Evolutionary conservation across 2,797 vertebrate genomes (phyloP), one percentile per base, ranked within the genome.

Genomic region (Danio jaintianensis): DNA sequence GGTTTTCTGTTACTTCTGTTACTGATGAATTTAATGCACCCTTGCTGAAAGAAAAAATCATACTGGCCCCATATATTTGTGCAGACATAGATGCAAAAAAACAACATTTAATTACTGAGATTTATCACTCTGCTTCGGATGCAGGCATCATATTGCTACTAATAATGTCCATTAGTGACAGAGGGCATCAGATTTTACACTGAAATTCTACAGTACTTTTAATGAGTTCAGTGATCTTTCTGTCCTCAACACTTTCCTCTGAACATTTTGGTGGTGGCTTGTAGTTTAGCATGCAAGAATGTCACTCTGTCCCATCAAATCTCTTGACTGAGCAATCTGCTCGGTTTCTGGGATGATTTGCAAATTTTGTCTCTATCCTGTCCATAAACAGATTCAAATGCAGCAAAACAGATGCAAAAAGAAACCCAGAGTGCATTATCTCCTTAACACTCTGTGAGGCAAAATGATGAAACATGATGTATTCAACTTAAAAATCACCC

Each of bases 381-480:
- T 67, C 13, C 52, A 76, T 43, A 68, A 77, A 77, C 42, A 20
- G 75, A 20, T 58, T 78, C 22, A 58, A 68, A 38, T 59, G 64
- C 42, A 78, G 53, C 11, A 68, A 58, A 40, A 38, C 22, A 48
- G 22, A 68, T 50, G 22, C 40, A 36, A 42, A 43, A 77, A 12
- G 47, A 47, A 48, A 16, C 4, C 52, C 7, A 56, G 52, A 68
- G 64, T 78, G 10, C 68, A 68, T 78, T 59, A 68, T 66, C 52
- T 48, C 6, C 29, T 78, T 68, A 78, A 63, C 64, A 59, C 13
- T 48, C 16, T 5, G 43, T 40, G 43, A 38, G 43, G 52, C 42
- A 58, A 67, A 78, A 78, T 59, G 42, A 78, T 68, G 53, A 68
- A 78, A 68, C 68, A 78, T 78, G 75, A 78, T 59, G 64, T 58